A percentile compares a stretch with the other conserved stretches of the same genome.
Evolutionary conservation across 92 coral and sea anemone species (phyloP).

Genomic region (Palythoa caribaeorum): DNA sequence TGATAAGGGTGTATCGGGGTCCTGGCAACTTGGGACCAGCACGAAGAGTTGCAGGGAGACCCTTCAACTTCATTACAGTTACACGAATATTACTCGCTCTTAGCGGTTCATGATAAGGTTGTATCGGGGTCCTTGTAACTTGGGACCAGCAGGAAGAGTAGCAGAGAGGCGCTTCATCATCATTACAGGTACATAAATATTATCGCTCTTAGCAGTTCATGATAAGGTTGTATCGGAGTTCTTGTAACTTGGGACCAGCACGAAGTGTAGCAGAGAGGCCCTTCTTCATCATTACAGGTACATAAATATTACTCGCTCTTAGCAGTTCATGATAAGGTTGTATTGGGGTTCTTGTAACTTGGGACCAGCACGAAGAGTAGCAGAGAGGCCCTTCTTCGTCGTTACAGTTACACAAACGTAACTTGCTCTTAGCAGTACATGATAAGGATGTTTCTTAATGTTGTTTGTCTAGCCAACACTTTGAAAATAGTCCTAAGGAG

Average conservation of each 20-base stretch:
- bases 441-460: too few relatives aligned
- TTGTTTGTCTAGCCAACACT: too few relatives aligned
- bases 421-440: too few relatives aligned
- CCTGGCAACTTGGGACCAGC: constrained; percentile 94
- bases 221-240: constrained; percentile 62
- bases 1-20: constrained; percentile 58
- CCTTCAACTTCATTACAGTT: constrained; percentile 74
- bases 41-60: constrained; percentile 86
- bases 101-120: too few relatives aligned
- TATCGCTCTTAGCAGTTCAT: not conserved
- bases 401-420: not conserved
- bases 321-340: too few relatives aligned
- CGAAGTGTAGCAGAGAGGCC: constrained; percentile 81
- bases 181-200: constrained; percentile 77
- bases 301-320: not conserved
- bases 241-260: constrained; percentile 91
- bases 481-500: not conserved
- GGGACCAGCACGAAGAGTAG: constrained; percentile 97
- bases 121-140: constrained; percentile 87
- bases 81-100: constrained; percentile 59
- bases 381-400: constrained; percentile 48
- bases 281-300: not conserved
- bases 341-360: constrained; percentile 82
- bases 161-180: constrained; percentile 92
- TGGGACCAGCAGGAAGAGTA: constrained; percentile 91